A percentile compares a stretch with the other conserved stretches of the same genome.
These are phyloP conservation scores for Napeogenes inachia DNA, from an alignment of 2,888 invertebrate species.

Conservation along the genomic window DNA sequence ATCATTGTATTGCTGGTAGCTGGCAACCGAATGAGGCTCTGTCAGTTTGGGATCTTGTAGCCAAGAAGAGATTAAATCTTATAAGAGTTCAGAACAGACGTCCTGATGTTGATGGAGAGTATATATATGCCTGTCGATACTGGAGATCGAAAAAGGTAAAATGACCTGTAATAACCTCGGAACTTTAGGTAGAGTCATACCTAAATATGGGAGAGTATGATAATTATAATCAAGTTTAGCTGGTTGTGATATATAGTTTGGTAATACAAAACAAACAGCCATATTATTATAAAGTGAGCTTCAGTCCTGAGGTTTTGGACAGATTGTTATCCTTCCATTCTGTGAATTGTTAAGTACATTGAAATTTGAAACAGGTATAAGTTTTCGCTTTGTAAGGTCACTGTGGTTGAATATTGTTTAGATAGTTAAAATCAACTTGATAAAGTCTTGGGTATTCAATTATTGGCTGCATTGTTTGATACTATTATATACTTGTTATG, in stretches of 20 bases:
- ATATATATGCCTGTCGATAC: conserved; percentile 74
- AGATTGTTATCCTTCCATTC: conserved; percentile 40
- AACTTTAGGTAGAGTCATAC: no score
- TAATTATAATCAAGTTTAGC: no score
- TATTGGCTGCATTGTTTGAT: conserved; percentile 32
- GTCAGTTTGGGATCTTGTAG: conserved; percentile 74
- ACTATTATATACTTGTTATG: conserved; percentile 5
- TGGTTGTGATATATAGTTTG: conserved; percentile 35
- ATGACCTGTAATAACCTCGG: background rate
- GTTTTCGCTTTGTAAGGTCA: conserved; percentile 27
- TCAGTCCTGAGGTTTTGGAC: conserved; percentile 29
- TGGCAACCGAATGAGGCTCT: conserved; percentile 76
- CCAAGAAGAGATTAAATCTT: conserved; percentile 63
- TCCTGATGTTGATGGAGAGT: conserved; percentile 75
- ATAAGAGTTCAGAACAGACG: conserved; percentile 71
- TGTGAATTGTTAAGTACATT: conserved; percentile 30
- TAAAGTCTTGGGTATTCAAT: conserved; percentile 31
- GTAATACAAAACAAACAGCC: conserved; percentile 46
- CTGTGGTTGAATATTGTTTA: conserved; percentile 26
- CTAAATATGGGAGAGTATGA: no score
- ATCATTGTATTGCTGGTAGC: conserved; percentile 73
- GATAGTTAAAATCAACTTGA: conserved; percentile 28
- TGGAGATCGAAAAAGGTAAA: conserved; percentile 60
- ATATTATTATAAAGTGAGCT: conserved; percentile 33
- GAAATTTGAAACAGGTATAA: conserved; percentile 22